phyloP scores from a whole-genome alignment of 2,797 vertebrate species.

The Chaenodraco wilsoni region DNA sequence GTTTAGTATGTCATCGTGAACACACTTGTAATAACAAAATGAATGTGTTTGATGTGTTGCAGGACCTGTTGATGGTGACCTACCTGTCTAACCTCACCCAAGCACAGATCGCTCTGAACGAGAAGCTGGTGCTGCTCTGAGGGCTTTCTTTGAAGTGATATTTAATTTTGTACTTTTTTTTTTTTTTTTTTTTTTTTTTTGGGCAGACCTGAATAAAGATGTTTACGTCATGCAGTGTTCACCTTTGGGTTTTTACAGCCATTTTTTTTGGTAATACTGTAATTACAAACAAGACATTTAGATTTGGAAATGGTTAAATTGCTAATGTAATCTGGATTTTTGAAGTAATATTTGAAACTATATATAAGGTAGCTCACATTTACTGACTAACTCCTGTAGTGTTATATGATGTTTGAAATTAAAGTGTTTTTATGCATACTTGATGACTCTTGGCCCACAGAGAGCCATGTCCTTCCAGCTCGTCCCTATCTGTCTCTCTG shows the following conservation, averaged over 20 bases:
- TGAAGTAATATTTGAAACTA: not conserved
- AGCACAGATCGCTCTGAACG: constrained; percentile 97
- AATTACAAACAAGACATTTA: not conserved
- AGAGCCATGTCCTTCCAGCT: too few species aligned
- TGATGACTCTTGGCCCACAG: too few species aligned
- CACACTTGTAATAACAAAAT: not conserved
- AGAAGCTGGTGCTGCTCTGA: constrained; percentile 92
- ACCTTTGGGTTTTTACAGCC: not conserved
- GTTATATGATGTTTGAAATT: too few species aligned
- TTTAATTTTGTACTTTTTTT: constrained; percentile 73
- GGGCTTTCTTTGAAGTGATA: constrained; percentile 49
- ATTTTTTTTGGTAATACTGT: not conserved
- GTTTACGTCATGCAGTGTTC: constrained; percentile 49
- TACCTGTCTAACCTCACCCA: constrained; percentile 98
- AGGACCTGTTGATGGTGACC: constrained; percentile 99
- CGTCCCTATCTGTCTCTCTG: too few species aligned
- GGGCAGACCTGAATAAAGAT: constrained; percentile 75
- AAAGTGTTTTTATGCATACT: too few species aligned
- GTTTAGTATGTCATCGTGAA: not conserved
- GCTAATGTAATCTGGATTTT: constrained; percentile 12
- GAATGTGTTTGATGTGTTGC: constrained; percentile 37
- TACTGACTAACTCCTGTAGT: not conserved
- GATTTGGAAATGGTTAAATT: not conserved
- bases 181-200: constrained; percentile 28
- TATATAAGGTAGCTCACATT: not conserved